Evolutionary conservation across 2,888 invertebrate genomes (phyloP).

Genomic region (Hypomecis punctinalis): DNA sequence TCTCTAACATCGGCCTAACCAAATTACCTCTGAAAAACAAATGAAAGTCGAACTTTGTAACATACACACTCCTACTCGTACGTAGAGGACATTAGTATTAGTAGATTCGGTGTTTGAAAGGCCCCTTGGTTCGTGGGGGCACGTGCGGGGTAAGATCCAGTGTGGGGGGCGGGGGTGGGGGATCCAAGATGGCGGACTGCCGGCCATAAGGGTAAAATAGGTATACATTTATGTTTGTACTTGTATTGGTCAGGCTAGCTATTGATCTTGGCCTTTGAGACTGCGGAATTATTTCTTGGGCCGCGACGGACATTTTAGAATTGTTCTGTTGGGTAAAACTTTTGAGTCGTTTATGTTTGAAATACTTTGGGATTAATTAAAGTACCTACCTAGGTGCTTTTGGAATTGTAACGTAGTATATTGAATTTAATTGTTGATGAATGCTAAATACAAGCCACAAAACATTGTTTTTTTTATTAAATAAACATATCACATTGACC

Average conservation of each 20-base stretch:
- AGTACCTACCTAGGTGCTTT: too few relatives aligned
- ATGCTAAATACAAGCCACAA: too few relatives aligned
- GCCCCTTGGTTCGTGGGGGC: constrained; percentile 82
- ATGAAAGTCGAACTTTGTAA: constrained; percentile 44
- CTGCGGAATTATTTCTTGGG: constrained; percentile 2
- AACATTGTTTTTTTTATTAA: too few relatives aligned
- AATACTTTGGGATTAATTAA: background rate
- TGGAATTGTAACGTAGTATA: too few relatives aligned
- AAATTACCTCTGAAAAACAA: constrained; percentile 41
- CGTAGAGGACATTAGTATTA: constrained; percentile 83
- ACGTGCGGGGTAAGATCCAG: constrained; percentile 81
- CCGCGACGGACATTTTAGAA: background rate
- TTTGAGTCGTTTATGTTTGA: background rate
- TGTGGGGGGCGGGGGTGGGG: constrained; percentile 72
- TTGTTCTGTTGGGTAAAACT: background rate
- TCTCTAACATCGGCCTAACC: constrained; percentile 29
- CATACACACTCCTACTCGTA: constrained; percentile 45
- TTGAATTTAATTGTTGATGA: too few relatives aligned
- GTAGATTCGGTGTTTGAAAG: constrained; percentile 83
- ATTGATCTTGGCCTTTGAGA: constrained; percentile 62
- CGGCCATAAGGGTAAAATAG: constrained; percentile 85
- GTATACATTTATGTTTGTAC: constrained; percentile 75
- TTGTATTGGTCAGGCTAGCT: constrained; percentile 76
- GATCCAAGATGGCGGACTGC: constrained; percentile 83
- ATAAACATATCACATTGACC: too few relatives aligned